Conservation (phyloP, 2,797 vertebrate genomes). For the Urophycis tenuis region DNA sequence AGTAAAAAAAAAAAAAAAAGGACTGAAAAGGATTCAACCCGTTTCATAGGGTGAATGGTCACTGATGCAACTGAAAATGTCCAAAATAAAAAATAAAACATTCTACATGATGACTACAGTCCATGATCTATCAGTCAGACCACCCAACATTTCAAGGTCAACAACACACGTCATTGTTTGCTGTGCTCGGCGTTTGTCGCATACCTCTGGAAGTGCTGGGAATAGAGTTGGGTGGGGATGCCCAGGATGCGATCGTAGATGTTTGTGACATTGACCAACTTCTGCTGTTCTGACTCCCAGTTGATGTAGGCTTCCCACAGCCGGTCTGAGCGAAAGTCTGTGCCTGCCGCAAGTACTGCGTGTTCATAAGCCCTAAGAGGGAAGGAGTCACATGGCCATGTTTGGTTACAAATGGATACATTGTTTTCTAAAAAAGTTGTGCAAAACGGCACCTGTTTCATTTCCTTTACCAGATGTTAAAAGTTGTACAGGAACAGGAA, state of each 20-base stretch:
- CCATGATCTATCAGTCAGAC: neutral
- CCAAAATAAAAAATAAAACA: neutral
- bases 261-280: constrained; percentile 85
- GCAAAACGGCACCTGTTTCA: neutral
- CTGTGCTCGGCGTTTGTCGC: neutral
- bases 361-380: constrained; percentile 85
- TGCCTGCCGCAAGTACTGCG: constrained; percentile 89
- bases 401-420: neutral
- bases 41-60: neutral
- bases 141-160: neutral
- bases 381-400: neutral
- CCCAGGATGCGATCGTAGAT: constrained; percentile 92
- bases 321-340: constrained; percentile 95
- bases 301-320: constrained; percentile 93
- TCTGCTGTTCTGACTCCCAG: constrained; percentile 90
- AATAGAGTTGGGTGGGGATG: constrained; percentile 94
- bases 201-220: constrained; percentile 95
- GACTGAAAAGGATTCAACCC: neutral
- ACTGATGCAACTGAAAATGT: neutral
- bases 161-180: neutral
- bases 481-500: neutral
- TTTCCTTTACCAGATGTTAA: neutral
- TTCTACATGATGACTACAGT: neutral
- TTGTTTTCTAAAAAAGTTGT: neutral
- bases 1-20: neutral